phyloP scores from a whole-genome alignment of 1,140 invertebrate species.

The Rhizoglyphus robini region DNA sequence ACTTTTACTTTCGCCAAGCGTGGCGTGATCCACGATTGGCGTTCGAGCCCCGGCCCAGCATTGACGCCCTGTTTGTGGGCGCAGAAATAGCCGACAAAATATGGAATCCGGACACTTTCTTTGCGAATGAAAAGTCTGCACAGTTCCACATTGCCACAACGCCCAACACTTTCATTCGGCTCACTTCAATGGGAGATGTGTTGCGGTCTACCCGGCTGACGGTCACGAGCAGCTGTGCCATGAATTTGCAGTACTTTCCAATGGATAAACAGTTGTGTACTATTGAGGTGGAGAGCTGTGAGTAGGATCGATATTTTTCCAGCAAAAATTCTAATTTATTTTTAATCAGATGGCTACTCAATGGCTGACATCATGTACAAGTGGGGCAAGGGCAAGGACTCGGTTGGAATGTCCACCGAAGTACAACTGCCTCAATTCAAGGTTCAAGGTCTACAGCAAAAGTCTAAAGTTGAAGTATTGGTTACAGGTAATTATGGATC shows the following conservation, averaged over 20 bases:
- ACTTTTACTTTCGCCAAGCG: constrained; percentile 96
- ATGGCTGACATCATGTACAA: constrained; percentile 55
- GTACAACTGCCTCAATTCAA: constrained; percentile 88
- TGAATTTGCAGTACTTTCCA: constrained; percentile 93
- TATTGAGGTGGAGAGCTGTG: constrained; percentile 96
- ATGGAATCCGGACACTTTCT: constrained; percentile 85
- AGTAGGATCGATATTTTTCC: too few species aligned
- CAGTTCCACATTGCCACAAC: constrained; percentile 96
- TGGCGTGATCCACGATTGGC: constrained; percentile 72
- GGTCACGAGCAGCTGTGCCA: constrained; percentile 90
- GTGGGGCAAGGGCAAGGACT: constrained; percentile 68
- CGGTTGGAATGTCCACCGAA: constrained; percentile 77
- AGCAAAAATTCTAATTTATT: too few species aligned
- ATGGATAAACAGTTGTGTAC: constrained; percentile 93
- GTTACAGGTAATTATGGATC: constrained; percentile 26
- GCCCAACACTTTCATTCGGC: constrained; percentile 90
- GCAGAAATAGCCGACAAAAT: constrained; percentile 41
- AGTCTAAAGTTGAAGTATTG: constrained; percentile 19
- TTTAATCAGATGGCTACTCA: constrained; percentile 86
- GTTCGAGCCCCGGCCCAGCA: constrained; percentile 34
- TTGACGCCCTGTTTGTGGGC: constrained; percentile 38
- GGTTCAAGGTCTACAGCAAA: constrained; percentile 45
- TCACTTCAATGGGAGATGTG: constrained; percentile 83
- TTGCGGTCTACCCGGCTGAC: constrained; percentile 91
- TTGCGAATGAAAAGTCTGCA: constrained; percentile 93